Evolutionary conservation across 2,888 invertebrate species (phyloP).

Genomic region (Ligdia adustata): DNA sequence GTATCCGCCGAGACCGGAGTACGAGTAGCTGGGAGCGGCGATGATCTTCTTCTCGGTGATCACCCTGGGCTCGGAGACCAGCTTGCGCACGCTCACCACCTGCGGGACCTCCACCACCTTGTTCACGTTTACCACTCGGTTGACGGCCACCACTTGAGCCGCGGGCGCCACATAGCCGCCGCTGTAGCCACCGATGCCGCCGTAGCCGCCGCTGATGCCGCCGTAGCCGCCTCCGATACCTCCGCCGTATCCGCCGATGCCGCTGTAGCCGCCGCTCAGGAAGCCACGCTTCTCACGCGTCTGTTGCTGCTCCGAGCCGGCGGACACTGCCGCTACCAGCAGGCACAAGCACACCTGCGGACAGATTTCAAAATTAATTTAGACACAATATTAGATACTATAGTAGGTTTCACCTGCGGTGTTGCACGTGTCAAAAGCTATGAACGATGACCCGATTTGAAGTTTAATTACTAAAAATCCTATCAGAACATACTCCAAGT

Average conservation of each 20-base stretch:
- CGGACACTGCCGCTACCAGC: conserved; percentile 36
- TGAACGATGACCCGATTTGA: no score
- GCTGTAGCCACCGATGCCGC: conserved; percentile 22
- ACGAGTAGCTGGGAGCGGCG: conserved; percentile 38
- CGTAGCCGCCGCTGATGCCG: conserved; percentile 12
- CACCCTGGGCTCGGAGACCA: conserved; percentile 59
- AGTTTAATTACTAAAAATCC: no score
- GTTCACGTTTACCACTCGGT: conserved; percentile 52
- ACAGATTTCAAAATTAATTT: no score
- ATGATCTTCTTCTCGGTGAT: conserved; percentile 56
- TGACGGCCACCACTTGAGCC: conserved; percentile 48
- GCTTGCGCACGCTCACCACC: conserved; percentile 51
- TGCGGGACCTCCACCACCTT: conserved; percentile 53
- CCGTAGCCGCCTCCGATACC: conserved; percentile 18
- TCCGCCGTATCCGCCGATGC: conserved; percentile 30
- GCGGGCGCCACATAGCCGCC: conserved; percentile 38
- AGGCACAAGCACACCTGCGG: conserved; percentile 36
- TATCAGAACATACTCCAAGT: no score
- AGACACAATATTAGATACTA: no score
- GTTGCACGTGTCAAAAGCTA: no score
- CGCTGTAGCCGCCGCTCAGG: conserved; percentile 24
- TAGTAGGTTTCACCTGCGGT: no score
- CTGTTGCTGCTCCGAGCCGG: conserved; percentile 30
- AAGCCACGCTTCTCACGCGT: conserved; percentile 42
- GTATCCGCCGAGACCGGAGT: conserved; percentile 14